Base-by-base conservation (phyloP, 1,140 invertebrate genomes). In the Hylaeus anthracinus region DNA sequence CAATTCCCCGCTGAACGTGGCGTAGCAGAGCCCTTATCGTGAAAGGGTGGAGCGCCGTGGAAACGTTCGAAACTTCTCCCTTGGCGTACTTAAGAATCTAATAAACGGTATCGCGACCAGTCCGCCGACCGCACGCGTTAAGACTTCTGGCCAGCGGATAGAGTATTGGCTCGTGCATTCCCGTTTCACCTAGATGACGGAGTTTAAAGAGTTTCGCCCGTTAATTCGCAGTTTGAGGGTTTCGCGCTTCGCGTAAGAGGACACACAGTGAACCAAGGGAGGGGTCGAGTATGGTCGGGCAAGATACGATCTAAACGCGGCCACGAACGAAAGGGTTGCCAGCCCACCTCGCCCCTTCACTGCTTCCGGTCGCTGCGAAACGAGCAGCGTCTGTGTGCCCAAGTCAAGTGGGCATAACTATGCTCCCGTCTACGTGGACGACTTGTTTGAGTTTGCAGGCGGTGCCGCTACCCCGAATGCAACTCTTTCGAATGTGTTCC, bases 81-180 rank as follows among this genome's bases (percentile, higher is more conserved):
- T 39, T 5, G 55, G 45, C 63, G 74, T 56, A 85, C 73, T 86
- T 82, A 86, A 86, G 79, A 85, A 86, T 86, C 74, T 86, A 86
- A 86, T 86, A 86, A 86, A 86, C 79, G 83, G 76, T 82, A 86
- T 86, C 83, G 70, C 83, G 51, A 70, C 55, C 26, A 58, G 67
- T 61, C 61, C 65, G 70, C 72, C 45, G 64, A 55, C 53, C 53
- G 53, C 72, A 56, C 75, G 67, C 72, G 58, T 67, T 78, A 65
- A 86, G 73, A 82, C 73, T 73, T 77, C 45, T 71, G 65, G 45
- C 72, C n/a, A 55, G 56, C 66, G 39, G 64, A 26, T 43, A 51
- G 79, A 64, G 78, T 85, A 82, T 86, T 86, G 70, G 61, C 39
- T 61, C 66, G 55, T 43, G 53, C 55, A 63, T 61, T 74, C 63